Evolutionary conservation across 2,797 vertebrate genomes (phyloP).

Genomic region (Percopsis omiscomaycus): DNA sequence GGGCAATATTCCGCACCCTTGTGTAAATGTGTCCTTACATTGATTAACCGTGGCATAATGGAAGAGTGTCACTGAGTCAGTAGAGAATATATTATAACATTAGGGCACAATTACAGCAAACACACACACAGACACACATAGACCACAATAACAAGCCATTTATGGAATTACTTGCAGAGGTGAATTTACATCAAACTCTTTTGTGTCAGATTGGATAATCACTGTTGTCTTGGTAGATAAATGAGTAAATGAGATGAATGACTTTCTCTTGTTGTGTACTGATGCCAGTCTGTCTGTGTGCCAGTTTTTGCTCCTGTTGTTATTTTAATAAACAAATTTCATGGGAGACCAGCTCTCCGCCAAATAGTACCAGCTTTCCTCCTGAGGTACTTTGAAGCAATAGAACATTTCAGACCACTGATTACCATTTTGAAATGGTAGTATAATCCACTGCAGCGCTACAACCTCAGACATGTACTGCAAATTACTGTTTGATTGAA

Average conservation of each 20-base stretch:
- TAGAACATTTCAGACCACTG: conserved; percentile 10
- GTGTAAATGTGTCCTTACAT: conserved; percentile 54
- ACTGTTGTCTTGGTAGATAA: neutral
- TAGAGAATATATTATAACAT: conserved; percentile 55
- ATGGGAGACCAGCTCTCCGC: conserved; percentile 20
- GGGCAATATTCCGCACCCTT: conserved; percentile 44
- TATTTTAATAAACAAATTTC: conserved; percentile 8
- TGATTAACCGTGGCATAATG: conserved; percentile 47
- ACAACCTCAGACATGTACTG: neutral
- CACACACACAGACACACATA: neutral
- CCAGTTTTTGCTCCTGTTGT: conserved; percentile 6
- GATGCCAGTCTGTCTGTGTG: conserved; percentile 21
- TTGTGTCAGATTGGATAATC: conserved; percentile 24
- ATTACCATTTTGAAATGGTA: conserved; percentile 20
- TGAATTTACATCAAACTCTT: conserved; percentile 26
- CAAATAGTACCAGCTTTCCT: conserved; percentile 7
- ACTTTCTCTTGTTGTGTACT: conserved; percentile 29
- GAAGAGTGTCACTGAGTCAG: conserved; percentile 40
- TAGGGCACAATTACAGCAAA: conserved; percentile 24
- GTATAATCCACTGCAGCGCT: neutral
- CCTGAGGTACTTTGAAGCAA: neutral
- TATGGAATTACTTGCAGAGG: conserved; percentile 12
- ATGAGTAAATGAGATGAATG: conserved; percentile 13
- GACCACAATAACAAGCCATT: conserved; percentile 20
- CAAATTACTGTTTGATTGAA: neutral